Percentiles rank a stretch among this genome's conserved stretches.
These are phyloP conservation scores for mouse (Mus musculus) DNA, from an alignment of 2,113 vertebrate species.

Conservation along the genomic window GRCm39 chr2:28163001-28163500, in stretches of 20 bases:
- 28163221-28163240: background rate
- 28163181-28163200: background rate
- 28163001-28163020: accelerated
- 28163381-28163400: constrained; percentile 34
- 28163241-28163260: background rate
- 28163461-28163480: constrained; percentile 38
- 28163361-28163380: constrained; percentile 73
- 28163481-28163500: background rate
- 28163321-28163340: constrained; percentile 11
- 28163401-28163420: constrained; percentile 63
- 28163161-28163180: background rate
- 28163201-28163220: background rate
- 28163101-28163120: accelerated
- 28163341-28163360: constrained; percentile 70
- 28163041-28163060: accelerated
- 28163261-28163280: accelerated
- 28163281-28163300: constrained; percentile 64
- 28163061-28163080: accelerated
- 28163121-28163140: accelerated
- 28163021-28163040: accelerated
- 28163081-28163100: accelerated
- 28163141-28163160: accelerated
- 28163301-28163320: background rate
- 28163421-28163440: constrained; percentile 66
- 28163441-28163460: accelerated